A percentile compares a stretch with the other conserved stretches of the same genome.
phyloP scores from a whole-genome alignment of 2,113 vertebrate species.

The Camelus bactrianus region DNA sequence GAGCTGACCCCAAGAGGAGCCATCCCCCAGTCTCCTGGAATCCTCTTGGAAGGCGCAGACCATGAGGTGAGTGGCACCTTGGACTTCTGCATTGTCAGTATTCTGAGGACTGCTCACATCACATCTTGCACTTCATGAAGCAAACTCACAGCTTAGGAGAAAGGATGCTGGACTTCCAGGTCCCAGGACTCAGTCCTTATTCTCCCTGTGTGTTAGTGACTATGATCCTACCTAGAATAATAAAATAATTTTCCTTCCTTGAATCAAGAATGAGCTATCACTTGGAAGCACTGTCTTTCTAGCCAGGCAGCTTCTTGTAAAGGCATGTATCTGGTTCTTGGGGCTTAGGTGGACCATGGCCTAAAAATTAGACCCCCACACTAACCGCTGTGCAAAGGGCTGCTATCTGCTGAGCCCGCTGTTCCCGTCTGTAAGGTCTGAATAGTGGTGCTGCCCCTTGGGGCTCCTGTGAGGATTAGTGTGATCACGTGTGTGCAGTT shows the following conservation, averaged over 20 bases:
- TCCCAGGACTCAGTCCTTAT: background rate
- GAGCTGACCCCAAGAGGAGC: background rate
- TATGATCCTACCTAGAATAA: background rate
- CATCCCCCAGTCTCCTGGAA: background rate
- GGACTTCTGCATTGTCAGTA: background rate
- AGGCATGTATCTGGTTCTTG: background rate
- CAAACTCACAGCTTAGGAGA: background rate
- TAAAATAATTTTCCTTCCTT: background rate
- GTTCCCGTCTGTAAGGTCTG: background rate
- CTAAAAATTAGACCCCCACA: background rate
- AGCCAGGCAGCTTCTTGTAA: background rate
- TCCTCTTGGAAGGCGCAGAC: background rate
- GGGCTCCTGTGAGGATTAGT: background rate
- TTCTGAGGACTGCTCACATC: background rate
- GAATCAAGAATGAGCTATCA: background rate
- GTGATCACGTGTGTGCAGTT: fast-evolving
- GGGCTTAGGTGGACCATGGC: fast-evolving
- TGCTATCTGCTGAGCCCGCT: background rate
- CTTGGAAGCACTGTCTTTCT: background rate
- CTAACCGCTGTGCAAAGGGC: background rate
- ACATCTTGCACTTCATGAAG: background rate
- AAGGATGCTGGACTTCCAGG: background rate
- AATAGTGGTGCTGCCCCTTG: background rate
- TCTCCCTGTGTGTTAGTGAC: background rate
- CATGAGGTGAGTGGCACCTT: background rate